phyloP scores from a whole-genome alignment of 2,888 invertebrate genomes.

The Raillietiella orientalis region DNA sequence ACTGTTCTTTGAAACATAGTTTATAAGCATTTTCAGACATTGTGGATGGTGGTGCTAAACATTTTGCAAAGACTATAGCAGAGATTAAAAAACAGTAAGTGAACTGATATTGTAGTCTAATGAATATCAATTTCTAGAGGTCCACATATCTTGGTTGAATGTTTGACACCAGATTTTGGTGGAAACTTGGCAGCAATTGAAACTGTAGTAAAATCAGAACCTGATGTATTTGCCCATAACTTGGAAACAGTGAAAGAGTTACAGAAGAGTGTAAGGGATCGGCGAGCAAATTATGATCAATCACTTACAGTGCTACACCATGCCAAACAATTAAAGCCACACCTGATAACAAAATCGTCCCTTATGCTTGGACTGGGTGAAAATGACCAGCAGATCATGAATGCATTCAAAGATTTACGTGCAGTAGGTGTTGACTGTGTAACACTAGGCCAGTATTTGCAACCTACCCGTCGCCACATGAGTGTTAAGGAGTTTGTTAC shows the following conservation, averaged over 20 bases:
- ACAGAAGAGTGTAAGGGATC: conserved; percentile 72
- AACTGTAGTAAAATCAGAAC: conserved; percentile 38
- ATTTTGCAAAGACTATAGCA: conserved; percentile 66
- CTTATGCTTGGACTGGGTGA: conserved; percentile 74
- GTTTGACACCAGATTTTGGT: conserved; percentile 80
- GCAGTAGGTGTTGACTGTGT: conserved; percentile 63
- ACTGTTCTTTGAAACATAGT: conserved; percentile 1
- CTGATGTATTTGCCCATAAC: conserved; percentile 95
- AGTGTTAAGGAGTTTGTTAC: conserved; percentile 73
- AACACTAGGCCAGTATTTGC: conserved; percentile 97
- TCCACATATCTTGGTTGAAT: conserved; percentile 64
- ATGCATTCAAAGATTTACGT: conserved; percentile 50
- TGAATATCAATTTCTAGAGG: conserved; percentile 18
- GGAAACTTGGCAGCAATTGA: conserved; percentile 39
- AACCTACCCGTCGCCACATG: conserved; percentile 82
- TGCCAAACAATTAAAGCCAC: conserved; percentile 44
- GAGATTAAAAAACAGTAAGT: conserved; percentile 46
- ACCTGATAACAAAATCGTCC: conserved; percentile 79
- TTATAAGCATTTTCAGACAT: conserved; percentile 51
- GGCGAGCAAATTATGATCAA: conserved; percentile 59
- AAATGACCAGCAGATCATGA: conserved; percentile 47
- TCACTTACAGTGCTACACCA: conserved; percentile 45
- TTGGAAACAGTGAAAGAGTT: conserved; percentile 80
- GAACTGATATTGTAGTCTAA: not conserved
- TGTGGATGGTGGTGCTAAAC: conserved; percentile 66